Conservation (phyloP, 2,888 invertebrate species). For the Caenorhabditis sp. region DNA sequence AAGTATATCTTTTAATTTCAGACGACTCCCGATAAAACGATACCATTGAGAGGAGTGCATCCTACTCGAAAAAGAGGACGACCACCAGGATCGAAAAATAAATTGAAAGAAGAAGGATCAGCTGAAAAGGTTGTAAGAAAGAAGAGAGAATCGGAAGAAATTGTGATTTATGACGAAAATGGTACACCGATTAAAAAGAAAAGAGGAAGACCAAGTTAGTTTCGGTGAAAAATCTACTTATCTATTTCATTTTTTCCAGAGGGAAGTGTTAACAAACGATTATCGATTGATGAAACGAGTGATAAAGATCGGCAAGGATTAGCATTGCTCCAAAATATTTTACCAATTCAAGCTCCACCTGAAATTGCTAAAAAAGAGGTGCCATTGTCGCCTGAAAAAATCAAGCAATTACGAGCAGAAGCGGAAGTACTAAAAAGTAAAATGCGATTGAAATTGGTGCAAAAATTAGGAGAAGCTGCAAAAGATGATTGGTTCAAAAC, state of each 20-base stretch:
- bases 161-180: background rate
- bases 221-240: too few relatives aligned
- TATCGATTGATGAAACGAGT: background rate
- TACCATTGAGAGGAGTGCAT: background rate
- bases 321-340: too few relatives aligned
- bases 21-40: background rate
- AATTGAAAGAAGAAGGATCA: background rate
- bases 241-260: constrained; percentile 10
- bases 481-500: background rate
- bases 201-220: constrained; percentile 6
- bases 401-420: background rate
- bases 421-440: background rate
- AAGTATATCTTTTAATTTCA: background rate
- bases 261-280: constrained; percentile 4
- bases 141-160: background rate
- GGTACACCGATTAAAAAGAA: constrained; percentile 4
- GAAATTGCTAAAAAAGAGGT: background rate
- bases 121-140: background rate
- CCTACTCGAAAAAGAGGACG: background rate
- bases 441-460: background rate
- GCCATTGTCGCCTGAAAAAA: background rate
- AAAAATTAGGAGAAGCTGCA: background rate
- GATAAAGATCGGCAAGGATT: too few relatives aligned
- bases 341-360: background rate
- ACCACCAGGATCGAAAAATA: constrained; percentile 7